Evolutionary conservation across 2,888 invertebrate genomes (phyloP), one percentile per base, ranked within the genome.

Genomic region (Dermolepida albohirtum): DNA sequence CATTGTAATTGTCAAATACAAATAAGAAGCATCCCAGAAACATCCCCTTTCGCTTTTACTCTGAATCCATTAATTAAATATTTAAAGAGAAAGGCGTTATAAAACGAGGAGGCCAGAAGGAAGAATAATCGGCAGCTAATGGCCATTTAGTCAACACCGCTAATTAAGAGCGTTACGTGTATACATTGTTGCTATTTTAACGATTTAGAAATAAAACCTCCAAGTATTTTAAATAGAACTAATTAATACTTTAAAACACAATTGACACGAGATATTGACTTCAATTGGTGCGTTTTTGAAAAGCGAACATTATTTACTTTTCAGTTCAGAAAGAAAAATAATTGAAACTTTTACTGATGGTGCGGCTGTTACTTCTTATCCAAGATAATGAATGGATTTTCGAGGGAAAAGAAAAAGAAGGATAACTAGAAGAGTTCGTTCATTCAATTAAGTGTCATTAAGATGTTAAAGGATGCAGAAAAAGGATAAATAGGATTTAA

Each of bases 401-500:
- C 59, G 44, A 59, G 12, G 59, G 47, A 44, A 34, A 59, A 16
- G 47, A 59, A 59, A 47, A 47, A 44, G 27, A 47, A 43, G 43
- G 17, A 57, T 12, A n/a, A 41, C 27, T 47, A 34, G 47, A 10
- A 59, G 34, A 47, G 34, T 47, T 59, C 57, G 16, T 16, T 16
- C 44, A 59, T 59, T 59, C 59, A 59, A 59, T 59, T 59, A 59
- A 47, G 59, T 47, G 59, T 59, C 47, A 47, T 59, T 59, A 59
- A 44, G 47, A 47, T 47, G 59, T 47, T 59, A 59, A 59, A 47
- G 29, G 16, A 47, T 10, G 59, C 59, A 59, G 47, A 59, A 47
- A 59, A 57, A 43, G 57, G 29, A 47, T 59, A 59, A 59, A 59
- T 59, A 59, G 47, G 59, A 59, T 47, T 47, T 47, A 47, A 44